Percentiles rank a stretch among this genome's conserved stretches.
Conservation (phyloP, 2,797 vertebrate genomes). For the Eleutherodactylus coqui region DNA sequence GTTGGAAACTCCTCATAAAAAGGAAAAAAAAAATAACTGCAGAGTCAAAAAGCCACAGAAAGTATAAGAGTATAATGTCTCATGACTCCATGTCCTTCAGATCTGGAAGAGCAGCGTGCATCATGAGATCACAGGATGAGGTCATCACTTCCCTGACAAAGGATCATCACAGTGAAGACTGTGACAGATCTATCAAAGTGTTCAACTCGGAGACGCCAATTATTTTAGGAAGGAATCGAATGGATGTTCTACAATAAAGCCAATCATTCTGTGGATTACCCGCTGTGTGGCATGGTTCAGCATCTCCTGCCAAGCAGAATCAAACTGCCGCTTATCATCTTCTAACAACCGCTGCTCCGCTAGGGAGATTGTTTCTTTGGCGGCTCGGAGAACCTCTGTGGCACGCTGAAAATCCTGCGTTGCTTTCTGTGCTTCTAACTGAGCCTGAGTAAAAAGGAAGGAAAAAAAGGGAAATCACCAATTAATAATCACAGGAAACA, state of each 20-base stretch:
- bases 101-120: not conserved
- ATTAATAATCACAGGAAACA: not conserved
- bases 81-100: not conserved
- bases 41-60: not conserved
- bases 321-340: conserved; percentile 93
- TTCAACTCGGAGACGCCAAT: not conserved
- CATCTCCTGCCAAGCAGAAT: conserved; percentile 98
- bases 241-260: not conserved
- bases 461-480: not conserved
- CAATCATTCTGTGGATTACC: conserved; percentile 72
- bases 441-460: conserved; percentile 82
- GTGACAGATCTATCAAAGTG: not conserved
- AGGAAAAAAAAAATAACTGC: not conserved
- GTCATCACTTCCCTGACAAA: not conserved
- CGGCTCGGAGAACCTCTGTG: conserved; percentile 90
- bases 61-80: no score
- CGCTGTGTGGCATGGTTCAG: conserved; percentile 95
- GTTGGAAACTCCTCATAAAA: no score
- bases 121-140: not conserved
- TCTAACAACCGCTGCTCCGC: conserved; percentile 93
- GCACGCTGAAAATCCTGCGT: conserved; percentile 96
- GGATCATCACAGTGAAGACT: not conserved
- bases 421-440: conserved; percentile 93
- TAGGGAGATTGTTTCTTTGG: conserved; percentile 94
- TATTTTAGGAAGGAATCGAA: not conserved